Conservation (phyloP, 2,888 invertebrate genomes). For the Thera obeliscata region DNA sequence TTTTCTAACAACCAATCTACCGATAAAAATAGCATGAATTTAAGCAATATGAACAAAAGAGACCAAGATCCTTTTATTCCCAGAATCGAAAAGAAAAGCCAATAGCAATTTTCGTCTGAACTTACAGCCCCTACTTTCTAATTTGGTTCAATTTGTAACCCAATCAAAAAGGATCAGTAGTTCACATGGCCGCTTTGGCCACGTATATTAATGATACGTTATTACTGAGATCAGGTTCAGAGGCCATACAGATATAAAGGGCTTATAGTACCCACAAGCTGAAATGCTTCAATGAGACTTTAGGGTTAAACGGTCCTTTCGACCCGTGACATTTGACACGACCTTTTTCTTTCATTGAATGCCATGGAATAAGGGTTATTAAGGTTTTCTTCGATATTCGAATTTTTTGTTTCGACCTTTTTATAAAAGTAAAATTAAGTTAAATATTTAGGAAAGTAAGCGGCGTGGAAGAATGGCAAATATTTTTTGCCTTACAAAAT, state of each 20-base stretch:
- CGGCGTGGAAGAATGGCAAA: conserved; percentile 15
- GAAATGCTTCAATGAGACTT: conserved; percentile 24
- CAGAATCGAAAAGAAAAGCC: background rate
- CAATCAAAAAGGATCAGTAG: conserved; percentile 26
- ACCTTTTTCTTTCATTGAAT: conserved; percentile 39
- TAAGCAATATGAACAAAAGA: background rate
- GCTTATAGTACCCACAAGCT: conserved; percentile 24
- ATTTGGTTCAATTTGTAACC: conserved; percentile 12
- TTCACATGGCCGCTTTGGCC: background rate
- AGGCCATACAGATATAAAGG: conserved; percentile 29
- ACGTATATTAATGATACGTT: conserved; percentile 25
- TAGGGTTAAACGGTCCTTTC: conserved; percentile 34
- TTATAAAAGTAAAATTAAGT: conserved; percentile 9
- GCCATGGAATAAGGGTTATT: conserved; percentile 25
- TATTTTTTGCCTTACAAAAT: conserved; percentile 10
- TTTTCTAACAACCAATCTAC: background rate
- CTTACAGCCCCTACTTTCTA: conserved; percentile 1
- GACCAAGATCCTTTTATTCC: background rate
- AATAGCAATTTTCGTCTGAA: conserved; percentile 1
- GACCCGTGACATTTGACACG: conserved; percentile 38
- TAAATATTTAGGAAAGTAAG: conserved; percentile 25
- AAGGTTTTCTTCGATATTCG: conserved; percentile 28
- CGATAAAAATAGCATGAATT: background rate
- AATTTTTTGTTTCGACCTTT: conserved; percentile 16
- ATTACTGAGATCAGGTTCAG: conserved; percentile 10